phyloP scores from a whole-genome alignment of 2,888 invertebrate genomes.

The Eucriotettix oculatus region DNA sequence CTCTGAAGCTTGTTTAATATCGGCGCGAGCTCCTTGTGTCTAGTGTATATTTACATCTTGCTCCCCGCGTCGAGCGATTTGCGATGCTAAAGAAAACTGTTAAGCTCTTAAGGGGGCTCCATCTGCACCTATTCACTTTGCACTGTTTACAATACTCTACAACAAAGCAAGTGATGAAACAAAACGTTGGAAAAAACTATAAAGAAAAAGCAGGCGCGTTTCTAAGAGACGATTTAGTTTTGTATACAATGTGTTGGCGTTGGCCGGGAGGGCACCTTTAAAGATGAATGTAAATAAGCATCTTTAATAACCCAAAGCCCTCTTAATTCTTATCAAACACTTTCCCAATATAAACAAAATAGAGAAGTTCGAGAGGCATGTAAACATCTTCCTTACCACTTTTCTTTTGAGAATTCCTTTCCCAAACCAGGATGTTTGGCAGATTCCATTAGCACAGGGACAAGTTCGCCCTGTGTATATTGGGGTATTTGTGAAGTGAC shows the following conservation, averaged over 20 bases:
- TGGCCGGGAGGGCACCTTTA: neutral
- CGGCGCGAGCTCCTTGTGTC: neutral
- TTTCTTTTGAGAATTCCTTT: too few species aligned
- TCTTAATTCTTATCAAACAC: too few species aligned
- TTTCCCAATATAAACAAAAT: too few species aligned
- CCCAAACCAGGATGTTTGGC: too few species aligned
- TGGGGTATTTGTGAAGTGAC: too few species aligned
- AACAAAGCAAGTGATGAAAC: neutral
- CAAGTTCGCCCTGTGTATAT: too few species aligned
- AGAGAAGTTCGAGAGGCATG: too few species aligned
- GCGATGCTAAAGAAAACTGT: slow-evolving; percentile 9
- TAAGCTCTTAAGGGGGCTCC: slow-evolving; percentile 6
- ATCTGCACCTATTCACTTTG: slow-evolving; percentile 7
- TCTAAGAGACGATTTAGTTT: neutral
- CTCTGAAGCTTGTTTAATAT: slow-evolving; percentile 4
- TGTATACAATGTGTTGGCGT: neutral
- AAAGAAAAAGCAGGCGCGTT: neutral
- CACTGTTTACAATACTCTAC: neutral
- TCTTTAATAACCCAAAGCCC: too few species aligned
- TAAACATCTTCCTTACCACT: too few species aligned
- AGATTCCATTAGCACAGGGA: too few species aligned
- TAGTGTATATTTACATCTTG: slow-evolving; percentile 4
- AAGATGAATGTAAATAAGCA: too few species aligned
- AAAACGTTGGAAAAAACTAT: neutral
- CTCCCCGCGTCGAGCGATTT: slow-evolving; percentile 6